A percentile compares a stretch with the other conserved stretches of the same genome.
Conservation (phyloP, 1,140 invertebrate species). For the Pogonus chalceus region DNA sequence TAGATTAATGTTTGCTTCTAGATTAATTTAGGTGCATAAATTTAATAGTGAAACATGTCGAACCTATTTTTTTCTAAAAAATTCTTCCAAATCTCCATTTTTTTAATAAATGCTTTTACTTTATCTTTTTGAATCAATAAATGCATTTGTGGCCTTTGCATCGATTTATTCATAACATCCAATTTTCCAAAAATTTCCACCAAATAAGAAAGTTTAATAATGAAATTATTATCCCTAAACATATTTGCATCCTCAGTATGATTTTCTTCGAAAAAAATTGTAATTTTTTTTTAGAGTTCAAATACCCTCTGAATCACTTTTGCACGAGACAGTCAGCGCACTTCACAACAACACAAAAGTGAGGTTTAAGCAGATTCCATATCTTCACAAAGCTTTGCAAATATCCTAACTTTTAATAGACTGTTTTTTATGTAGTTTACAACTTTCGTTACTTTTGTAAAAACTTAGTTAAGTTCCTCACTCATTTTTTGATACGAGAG, state of each 20-base stretch:
- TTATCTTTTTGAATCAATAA: background rate
- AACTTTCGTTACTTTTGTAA: too few species aligned
- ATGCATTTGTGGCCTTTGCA: background rate
- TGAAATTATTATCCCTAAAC: conserved; percentile 12
- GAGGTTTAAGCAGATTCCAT: too few species aligned
- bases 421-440: too few species aligned
- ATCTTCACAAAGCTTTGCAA: conserved; percentile 10
- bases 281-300: too few species aligned
- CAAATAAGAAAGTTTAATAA: conserved; percentile 16
- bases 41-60: background rate
- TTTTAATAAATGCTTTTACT: background rate
- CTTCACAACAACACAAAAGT: too few species aligned
- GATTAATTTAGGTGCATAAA: background rate
- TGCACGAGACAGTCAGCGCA: too few species aligned
- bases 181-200: conserved; percentile 5
- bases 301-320: too few species aligned
- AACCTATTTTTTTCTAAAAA: background rate
- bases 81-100: background rate
- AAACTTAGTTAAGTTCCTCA: too few species aligned
- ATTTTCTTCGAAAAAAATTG: background rate
- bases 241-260: conserved; percentile 13
- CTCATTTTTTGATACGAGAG: too few species aligned
- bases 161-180: background rate
- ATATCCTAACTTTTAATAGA: background rate
- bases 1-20: background rate